phyloP scores from a whole-genome alignment of 2,888 invertebrate species.

The Tupiocoris notatus region DNA sequence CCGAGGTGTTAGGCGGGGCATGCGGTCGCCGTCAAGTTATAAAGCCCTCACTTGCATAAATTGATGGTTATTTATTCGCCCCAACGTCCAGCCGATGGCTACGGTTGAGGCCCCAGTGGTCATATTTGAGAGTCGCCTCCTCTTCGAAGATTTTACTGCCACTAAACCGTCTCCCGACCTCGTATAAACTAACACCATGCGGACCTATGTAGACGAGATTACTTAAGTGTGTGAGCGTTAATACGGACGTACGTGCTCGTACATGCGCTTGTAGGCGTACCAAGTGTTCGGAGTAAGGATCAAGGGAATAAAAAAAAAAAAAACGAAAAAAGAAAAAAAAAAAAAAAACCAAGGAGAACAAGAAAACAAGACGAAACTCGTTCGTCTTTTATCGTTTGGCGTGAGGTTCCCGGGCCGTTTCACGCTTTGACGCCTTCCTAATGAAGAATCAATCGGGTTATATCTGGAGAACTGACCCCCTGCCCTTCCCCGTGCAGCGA shows the following conservation, averaged over 20 bases:
- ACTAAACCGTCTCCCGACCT: background rate
- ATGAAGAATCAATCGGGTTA: background rate
- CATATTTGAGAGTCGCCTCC: background rate
- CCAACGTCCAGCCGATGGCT: too few relatives aligned
- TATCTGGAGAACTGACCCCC: background rate
- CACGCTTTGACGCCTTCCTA: background rate
- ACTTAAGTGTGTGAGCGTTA: too few relatives aligned
- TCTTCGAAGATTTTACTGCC: slow-evolving; percentile 4
- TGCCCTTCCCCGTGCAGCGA: background rate
- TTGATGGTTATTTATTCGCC: slow-evolving; percentile 16
- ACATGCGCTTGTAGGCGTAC: background rate
- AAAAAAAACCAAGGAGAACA: background rate
- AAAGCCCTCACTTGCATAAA: slow-evolving; percentile 2
- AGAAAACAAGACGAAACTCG: background rate
- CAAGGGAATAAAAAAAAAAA: background rate
- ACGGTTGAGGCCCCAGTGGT: background rate
- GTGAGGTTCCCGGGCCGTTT: background rate
- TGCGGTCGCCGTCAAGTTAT: background rate
- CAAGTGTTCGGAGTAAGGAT: background rate
- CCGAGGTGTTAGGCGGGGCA: background rate
- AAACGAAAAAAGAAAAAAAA: background rate
- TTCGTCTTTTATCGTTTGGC: background rate
- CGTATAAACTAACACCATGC: slow-evolving; percentile 12
- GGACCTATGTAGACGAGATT: background rate
- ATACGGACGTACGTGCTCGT: too few relatives aligned